A percentile compares a stretch with the other conserved stretches of the same genome.
phyloP scores from a whole-genome alignment of 2,113 vertebrate genomes.

The Turnix velox region DNA sequence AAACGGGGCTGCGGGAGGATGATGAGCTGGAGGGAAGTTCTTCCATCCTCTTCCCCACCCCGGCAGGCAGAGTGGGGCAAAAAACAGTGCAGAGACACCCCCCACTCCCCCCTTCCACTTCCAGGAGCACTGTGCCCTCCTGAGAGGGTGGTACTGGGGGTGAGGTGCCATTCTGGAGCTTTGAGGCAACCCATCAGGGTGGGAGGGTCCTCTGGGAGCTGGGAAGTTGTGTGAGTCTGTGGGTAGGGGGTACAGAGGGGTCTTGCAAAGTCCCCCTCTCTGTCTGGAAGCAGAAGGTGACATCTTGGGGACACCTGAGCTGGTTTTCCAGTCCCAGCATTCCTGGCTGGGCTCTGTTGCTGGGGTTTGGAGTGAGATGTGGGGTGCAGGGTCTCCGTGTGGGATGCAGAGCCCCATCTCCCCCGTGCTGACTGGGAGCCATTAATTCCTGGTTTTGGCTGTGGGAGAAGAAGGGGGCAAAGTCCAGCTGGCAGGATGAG shows the following conservation, averaged over 20 bases:
- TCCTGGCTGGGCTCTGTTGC: background rate
- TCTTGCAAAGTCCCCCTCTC: rapidly evolving
- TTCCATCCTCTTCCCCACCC: background rate
- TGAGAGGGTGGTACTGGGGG: rapidly evolving
- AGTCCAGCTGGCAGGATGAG: background rate
- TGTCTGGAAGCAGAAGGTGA: background rate
- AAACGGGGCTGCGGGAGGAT: constrained; percentile 4
- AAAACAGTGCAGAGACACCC: background rate
- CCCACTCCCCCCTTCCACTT: background rate
- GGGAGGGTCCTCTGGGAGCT: background rate
- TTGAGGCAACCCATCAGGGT: background rate
- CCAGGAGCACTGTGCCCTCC: rapidly evolving
- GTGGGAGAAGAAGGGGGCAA: background rate
- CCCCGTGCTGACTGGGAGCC: background rate
- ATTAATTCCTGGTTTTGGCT: background rate
- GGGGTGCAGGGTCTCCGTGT: background rate
- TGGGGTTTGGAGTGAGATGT: too few species aligned
- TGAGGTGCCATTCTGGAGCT: rapidly evolving
- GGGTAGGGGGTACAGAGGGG: background rate
- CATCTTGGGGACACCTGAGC: background rate
- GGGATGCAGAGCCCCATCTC: rapidly evolving
- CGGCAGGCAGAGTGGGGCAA: background rate
- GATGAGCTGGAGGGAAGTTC: constrained; percentile 29
- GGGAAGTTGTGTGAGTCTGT: background rate
- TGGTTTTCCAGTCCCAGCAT: rapidly evolving